phyloP scores from a whole-genome alignment of 2,113 vertebrate species.

The Mormoops blainvillei region DNA sequence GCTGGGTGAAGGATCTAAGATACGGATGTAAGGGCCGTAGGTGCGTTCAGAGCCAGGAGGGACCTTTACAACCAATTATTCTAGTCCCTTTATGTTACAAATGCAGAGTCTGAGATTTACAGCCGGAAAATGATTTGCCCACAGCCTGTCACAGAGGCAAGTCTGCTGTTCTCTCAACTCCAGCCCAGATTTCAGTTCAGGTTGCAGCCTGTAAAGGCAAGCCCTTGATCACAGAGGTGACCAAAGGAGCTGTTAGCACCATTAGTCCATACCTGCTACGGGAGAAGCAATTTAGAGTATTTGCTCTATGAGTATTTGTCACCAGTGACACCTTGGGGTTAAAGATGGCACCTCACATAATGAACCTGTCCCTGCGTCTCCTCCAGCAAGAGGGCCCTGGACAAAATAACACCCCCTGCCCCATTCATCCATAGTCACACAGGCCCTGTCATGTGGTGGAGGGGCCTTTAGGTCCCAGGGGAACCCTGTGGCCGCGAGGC shows the following conservation, averaged over 20 bases:
- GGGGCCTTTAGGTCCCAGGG: background rate
- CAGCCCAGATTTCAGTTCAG: background rate
- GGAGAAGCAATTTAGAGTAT: background rate
- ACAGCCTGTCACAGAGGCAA: background rate
- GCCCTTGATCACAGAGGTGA: background rate
- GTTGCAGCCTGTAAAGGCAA: background rate
- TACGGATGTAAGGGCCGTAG: background rate
- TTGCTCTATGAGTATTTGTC: background rate
- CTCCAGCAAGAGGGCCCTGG: background rate
- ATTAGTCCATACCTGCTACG: background rate
- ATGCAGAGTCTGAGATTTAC: background rate
- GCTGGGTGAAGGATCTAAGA: background rate
- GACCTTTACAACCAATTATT: background rate
- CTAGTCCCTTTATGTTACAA: background rate
- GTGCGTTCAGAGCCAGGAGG: background rate
- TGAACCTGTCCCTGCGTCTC: background rate
- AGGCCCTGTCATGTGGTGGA: constrained; percentile 10
- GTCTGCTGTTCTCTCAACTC: background rate
- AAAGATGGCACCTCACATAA: background rate
- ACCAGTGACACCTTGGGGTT: background rate
- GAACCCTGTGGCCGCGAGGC: background rate
- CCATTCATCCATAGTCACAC: background rate
- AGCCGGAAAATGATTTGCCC: background rate
- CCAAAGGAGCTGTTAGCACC: background rate
- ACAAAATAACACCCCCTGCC: background rate